phyloP scores from a whole-genome alignment of 2,888 invertebrate genomes.

The Beris morrisii region DNA sequence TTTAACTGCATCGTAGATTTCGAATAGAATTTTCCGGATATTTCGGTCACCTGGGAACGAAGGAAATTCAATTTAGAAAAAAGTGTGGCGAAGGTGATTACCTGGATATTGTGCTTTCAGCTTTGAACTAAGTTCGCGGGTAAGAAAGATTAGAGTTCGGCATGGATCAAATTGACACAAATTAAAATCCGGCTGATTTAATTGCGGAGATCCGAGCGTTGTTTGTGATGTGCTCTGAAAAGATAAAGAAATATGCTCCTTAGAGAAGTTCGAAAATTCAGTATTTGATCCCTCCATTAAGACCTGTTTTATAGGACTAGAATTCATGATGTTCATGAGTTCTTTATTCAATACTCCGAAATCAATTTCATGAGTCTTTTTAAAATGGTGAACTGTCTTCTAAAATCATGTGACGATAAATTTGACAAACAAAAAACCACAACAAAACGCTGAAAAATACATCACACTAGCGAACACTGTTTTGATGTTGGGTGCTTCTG shows the following conservation, averaged over 20 bases:
- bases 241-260: slow-evolving; percentile 6
- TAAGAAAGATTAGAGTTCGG: slow-evolving; percentile 41
- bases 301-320: no score
- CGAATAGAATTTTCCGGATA: slow-evolving; percentile 41
- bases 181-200: neutral
- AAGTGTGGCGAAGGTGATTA: slow-evolving; percentile 31
- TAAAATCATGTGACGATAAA: no score
- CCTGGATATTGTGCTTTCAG: slow-evolving; percentile 41
- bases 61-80: slow-evolving; percentile 20
- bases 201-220: neutral
- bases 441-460: no score
- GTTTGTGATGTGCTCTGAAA: slow-evolving; percentile 2
- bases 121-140: slow-evolving; percentile 42
- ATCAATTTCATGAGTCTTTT: no score
- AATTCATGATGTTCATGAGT: no score
- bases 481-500: no score
- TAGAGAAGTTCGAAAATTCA: no score
- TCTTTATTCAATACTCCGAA: no score
- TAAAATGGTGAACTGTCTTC: no score
- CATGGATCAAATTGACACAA: slow-evolving; percentile 41
- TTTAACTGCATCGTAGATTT: slow-evolving; percentile 43
- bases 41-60: slow-evolving; percentile 40
- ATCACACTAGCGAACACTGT: no score
- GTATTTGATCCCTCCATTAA: no score
- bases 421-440: no score